Conservation (phyloP, 2,113 vertebrate genomes). For the Uria lomvia region DNA sequence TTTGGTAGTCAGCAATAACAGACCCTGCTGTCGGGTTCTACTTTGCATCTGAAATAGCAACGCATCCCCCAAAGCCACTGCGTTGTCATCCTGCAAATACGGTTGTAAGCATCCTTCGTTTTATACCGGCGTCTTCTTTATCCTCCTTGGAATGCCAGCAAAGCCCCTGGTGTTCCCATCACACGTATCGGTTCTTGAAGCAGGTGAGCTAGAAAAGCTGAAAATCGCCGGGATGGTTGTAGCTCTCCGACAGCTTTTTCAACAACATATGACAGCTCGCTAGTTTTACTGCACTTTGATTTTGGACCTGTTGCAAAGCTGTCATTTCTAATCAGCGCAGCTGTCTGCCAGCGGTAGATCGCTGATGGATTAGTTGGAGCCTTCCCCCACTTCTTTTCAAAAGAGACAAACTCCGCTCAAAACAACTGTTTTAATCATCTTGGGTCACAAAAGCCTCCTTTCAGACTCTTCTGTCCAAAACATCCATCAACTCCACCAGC, state of each 20-base stretch:
- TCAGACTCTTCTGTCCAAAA: constrained; percentile 13
- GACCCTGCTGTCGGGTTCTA: fast-evolving
- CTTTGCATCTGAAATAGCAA: background rate
- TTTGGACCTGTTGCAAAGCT: background rate
- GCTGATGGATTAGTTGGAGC: background rate
- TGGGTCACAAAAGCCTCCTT: background rate
- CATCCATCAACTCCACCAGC: background rate
- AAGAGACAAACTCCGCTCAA: background rate
- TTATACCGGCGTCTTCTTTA: background rate
- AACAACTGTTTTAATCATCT: constrained; percentile 43
- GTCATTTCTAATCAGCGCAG: background rate
- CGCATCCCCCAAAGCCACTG: background rate
- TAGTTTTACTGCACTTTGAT: background rate
- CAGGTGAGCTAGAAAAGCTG: background rate
- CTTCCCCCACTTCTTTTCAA: background rate
- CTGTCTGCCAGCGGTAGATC: background rate
- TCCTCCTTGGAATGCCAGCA: background rate
- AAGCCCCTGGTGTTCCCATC: background rate
- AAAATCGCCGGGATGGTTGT: background rate
- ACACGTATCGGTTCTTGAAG: background rate
- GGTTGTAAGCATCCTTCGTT: background rate
- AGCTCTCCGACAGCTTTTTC: background rate
- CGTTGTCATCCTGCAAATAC: background rate
- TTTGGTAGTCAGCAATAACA: background rate
- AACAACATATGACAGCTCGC: background rate